phyloP scores from a whole-genome alignment of 2,888 invertebrate species.

The Agonum fuliginosum region DNA sequence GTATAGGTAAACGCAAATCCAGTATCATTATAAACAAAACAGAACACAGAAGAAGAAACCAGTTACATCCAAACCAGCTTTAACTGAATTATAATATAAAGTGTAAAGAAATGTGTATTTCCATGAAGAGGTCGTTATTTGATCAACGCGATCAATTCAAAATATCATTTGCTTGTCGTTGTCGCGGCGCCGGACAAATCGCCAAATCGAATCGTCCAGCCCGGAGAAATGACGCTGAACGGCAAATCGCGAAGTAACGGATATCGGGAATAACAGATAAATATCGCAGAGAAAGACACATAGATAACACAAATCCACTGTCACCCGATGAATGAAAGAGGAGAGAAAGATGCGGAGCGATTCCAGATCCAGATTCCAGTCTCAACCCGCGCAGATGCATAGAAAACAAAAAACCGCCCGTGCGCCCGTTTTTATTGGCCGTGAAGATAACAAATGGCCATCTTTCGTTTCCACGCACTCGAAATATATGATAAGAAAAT shows the following conservation, averaged over 20 bases:
- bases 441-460: constrained; percentile 68
- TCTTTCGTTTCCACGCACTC: constrained; percentile 60
- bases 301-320: constrained; percentile 72
- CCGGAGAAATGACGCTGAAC: constrained; percentile 67
- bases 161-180: not conserved
- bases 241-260: constrained; percentile 66
- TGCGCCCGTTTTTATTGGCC: constrained; percentile 70
- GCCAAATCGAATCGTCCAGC: constrained; percentile 62
- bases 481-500: constrained; percentile 59
- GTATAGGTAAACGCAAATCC: too few relatives aligned
- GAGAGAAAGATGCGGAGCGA: constrained; percentile 32
- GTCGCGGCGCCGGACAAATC: constrained; percentile 4
- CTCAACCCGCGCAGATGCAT: constrained; percentile 70
- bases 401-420: constrained; percentile 70
- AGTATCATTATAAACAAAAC: too few relatives aligned
- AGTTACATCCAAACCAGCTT: too few relatives aligned
- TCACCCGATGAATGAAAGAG: constrained; percentile 70
- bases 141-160: constrained; percentile 27
- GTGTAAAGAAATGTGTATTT: constrained; percentile 2
- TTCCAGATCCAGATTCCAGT: constrained; percentile 34
- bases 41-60: too few relatives aligned
- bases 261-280: constrained; percentile 69
- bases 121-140: not conserved
- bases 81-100: too few relatives aligned
- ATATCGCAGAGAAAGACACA: constrained; percentile 68